Evolutionary conservation across 2,797 vertebrate species (phyloP).

Genomic region (Pelochelys cantorii): DNA sequence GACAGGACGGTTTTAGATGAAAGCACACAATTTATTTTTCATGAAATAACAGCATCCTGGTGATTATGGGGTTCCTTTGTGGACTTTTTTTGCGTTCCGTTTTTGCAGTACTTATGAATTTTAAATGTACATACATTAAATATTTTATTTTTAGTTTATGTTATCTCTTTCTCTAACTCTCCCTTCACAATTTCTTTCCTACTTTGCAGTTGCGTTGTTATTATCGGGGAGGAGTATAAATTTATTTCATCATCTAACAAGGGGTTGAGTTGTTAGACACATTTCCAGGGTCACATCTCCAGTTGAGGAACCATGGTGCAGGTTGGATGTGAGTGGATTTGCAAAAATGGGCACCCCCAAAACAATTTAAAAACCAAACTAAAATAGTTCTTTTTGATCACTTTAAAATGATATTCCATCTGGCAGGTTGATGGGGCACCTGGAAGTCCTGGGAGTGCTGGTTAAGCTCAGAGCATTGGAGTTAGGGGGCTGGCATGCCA

Average conservation of each 20-base stretch:
- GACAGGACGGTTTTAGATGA: fast-evolving
- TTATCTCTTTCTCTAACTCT: background rate
- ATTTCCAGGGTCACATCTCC: background rate
- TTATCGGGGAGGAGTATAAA: background rate
- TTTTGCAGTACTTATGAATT: background rate
- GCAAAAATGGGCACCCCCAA: too few relatives aligned
- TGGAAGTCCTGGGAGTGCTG: too few relatives aligned
- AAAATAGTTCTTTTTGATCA: too few relatives aligned
- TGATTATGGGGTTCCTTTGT: background rate
- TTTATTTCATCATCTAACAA: background rate
- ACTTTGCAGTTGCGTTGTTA: background rate
- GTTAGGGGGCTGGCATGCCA: too few relatives aligned
- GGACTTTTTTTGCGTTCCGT: background rate
- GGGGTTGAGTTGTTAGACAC: background rate
- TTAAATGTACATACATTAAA: background rate
- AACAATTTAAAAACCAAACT: too few relatives aligned
- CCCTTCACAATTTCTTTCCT: background rate
- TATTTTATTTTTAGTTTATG: background rate
- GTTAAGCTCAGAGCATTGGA: too few relatives aligned
- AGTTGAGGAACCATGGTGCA: background rate
- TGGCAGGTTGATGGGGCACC: too few relatives aligned
- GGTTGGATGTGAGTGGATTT: background rate
- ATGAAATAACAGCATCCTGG: fast-evolving
- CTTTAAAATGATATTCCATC: too few relatives aligned
- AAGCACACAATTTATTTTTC: background rate